Percentiles rank a stretch among this genome's conserved stretches.
phyloP scores from a whole-genome alignment of 2,888 invertebrate species.

The Ashinkailepas kermadecensis region DNA sequence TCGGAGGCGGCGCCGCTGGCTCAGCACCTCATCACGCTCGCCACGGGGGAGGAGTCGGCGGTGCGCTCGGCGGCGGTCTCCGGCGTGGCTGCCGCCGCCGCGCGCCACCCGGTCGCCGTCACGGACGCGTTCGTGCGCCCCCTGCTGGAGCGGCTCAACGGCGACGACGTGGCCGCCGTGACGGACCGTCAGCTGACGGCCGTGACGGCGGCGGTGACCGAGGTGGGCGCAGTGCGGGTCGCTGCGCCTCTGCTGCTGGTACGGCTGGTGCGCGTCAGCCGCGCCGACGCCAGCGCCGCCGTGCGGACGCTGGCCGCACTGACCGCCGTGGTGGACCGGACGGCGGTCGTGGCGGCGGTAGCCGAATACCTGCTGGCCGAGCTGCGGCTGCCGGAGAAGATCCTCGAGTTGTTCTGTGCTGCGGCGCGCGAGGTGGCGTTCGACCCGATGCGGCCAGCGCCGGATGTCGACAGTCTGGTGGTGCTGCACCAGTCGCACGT shows the following conservation, averaged over 20 bases:
- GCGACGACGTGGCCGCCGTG: not conserved
- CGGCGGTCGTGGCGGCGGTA: not conserved
- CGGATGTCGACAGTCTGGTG: not conserved
- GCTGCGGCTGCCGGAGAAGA: constrained; percentile 1
- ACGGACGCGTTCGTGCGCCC: not conserved
- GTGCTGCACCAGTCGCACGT: not conserved
- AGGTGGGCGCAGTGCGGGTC: not conserved
- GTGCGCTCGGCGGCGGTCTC: not conserved
- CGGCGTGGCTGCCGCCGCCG: not conserved
- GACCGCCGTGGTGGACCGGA: not conserved
- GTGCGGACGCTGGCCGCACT: not conserved
- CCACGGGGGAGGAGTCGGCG: not conserved
- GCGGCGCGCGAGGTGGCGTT: constrained; percentile 3
- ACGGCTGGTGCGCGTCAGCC: not conserved
- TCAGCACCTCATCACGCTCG: not conserved
- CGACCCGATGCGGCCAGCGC: not conserved
- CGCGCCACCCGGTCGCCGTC: not conserved
- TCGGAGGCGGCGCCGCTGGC: not conserved
- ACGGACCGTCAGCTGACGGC: not conserved
- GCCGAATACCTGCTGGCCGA: not conserved
- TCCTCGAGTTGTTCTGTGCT: constrained; percentile 11
- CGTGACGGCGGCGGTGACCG: not conserved
- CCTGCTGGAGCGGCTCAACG: not conserved
- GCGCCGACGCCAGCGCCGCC: not conserved
- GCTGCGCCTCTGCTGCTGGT: constrained; percentile 13